Evolutionary conservation across 2,797 vertebrate genomes (phyloP).

Genomic region (Girardinus metallicus): DNA sequence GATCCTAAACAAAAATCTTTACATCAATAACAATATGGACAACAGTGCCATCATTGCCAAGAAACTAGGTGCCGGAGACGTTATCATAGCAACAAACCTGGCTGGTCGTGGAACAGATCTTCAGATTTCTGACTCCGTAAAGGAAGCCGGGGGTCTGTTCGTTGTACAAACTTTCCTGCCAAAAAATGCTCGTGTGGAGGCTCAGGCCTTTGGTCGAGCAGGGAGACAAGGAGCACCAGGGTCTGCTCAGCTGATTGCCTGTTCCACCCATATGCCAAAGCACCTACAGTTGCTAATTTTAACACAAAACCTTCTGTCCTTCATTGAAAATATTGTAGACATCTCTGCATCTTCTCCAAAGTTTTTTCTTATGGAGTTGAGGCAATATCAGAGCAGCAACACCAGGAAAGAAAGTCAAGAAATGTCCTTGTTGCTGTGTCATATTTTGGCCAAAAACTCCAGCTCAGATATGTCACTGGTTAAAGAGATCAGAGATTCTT

Average conservation of each 20-base stretch:
- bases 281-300: neutral
- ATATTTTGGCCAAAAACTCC: too few species aligned
- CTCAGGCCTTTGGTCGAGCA: conserved; percentile 66
- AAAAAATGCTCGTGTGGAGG: conserved; percentile 60
- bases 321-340: neutral
- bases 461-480: too few species aligned
- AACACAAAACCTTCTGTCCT: rapidly evolving
- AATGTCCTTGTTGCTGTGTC: too few species aligned
- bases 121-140: conserved; percentile 28
- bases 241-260: conserved; percentile 62
- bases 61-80: conserved; percentile 33
- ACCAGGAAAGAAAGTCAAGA: too few species aligned
- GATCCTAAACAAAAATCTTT: conserved; percentile 22
- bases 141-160: conserved; percentile 57
- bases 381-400: too few species aligned
- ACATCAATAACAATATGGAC: conserved; percentile 71
- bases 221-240: conserved; percentile 75
- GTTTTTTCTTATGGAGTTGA: too few species aligned
- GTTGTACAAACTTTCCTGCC: conserved; percentile 75
- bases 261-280: conserved; percentile 15
- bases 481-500: conserved; percentile 32
- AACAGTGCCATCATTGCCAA: conserved; percentile 37
- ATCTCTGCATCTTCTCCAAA: too few species aligned
- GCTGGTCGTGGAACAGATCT: conserved; percentile 70
- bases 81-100: conserved; percentile 77